Evolutionary conservation across 2,888 invertebrate species (phyloP), one percentile per base, ranked within the genome.

Genomic region (Argynnis bischoffii): DNA sequence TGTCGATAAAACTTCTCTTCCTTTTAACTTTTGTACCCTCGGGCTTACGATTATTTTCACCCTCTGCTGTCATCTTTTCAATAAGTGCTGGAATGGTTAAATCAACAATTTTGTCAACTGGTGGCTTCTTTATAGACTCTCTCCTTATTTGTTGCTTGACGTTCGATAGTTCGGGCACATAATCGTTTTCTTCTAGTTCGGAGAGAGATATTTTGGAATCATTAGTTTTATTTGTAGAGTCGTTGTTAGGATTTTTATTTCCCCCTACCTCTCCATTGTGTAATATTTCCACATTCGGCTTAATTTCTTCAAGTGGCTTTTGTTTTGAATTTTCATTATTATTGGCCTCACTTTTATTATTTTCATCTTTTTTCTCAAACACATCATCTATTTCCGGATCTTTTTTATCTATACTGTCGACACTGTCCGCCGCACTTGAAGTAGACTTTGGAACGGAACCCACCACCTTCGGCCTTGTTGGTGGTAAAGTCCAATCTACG

Each of bases 1-100:
- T 92, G 75, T 92, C 92, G 67, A 92, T 74, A 77, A 92, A 92
- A 83, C 92, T 92, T 71, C 92, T 81, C 87, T 91, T 92, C 79
- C 91, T 82, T 77, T 92, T 92, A 8, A 92, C 87, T 77, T 92
- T 92, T 72, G 86, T 90, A 21, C 79, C 78, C 56, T 79, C 80
- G 67, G 82, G 85, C 66, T 79, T 83, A 67, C 85, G 81, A 65
- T 77, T 84, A 72, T 87, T 75, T 11, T 90, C 88, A 16, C 80
- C 90, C 68, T 92, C 90, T 3, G 75, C 78, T 51, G 84, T 86
- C 80, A 92, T 92, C 76, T 90, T 91, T 64, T 90, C 80, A 77
- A 92, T 80, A 75, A 92, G 81, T 63, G 78, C 86, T 79, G 92
- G 92, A 79, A 92, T 89, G 77, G 81, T 86, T 75, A 90, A 77